A percentile compares a stretch with the other conserved stretches of the same genome.
phyloP scores from a whole-genome alignment of 2,888 invertebrate genomes.

The Petrophora chlorosata region DNA sequence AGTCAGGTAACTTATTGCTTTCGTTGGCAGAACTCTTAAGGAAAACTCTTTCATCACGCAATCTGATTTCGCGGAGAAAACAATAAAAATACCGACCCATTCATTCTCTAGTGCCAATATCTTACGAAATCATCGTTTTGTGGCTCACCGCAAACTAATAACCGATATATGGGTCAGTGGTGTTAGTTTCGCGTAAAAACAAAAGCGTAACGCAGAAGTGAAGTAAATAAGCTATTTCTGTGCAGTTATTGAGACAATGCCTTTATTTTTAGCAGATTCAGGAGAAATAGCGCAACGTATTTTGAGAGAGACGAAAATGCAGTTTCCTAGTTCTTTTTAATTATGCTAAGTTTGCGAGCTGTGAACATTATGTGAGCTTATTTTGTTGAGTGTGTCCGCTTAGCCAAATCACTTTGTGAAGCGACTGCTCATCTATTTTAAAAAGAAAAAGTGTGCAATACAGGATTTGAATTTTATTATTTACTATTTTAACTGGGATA shows the following conservation, averaged over 20 bases:
- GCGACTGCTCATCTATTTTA: no score
- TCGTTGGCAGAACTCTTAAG: constrained; percentile 8
- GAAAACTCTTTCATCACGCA: constrained; percentile 14
- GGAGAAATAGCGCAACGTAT: constrained; percentile 33
- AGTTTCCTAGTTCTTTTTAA: not conserved
- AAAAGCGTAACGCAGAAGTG: constrained; percentile 26
- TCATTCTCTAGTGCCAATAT: constrained; percentile 24
- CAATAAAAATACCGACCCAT: constrained; percentile 16
- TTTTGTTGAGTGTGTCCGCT: no score
- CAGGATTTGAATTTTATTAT: no score
- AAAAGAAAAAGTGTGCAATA: no score
- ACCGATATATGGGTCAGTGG: constrained; percentile 40
- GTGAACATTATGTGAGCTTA: no score
- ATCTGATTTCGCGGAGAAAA: constrained; percentile 19
- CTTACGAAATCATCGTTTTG: constrained; percentile 31
- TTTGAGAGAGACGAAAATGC: constrained; percentile 15
- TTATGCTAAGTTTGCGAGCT: not conserved
- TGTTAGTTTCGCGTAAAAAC: constrained; percentile 43
- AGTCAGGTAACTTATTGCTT: constrained; percentile 7
- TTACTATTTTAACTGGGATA: no score
- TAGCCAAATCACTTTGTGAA: no score
- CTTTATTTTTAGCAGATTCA: constrained; percentile 40
- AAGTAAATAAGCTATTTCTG: constrained; percentile 34
- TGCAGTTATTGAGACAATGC: constrained; percentile 43
- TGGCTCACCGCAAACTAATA: constrained; percentile 38